Base-by-base conservation (phyloP, 2,113 vertebrate genomes). In the Atlantisia rogersi region DNA sequence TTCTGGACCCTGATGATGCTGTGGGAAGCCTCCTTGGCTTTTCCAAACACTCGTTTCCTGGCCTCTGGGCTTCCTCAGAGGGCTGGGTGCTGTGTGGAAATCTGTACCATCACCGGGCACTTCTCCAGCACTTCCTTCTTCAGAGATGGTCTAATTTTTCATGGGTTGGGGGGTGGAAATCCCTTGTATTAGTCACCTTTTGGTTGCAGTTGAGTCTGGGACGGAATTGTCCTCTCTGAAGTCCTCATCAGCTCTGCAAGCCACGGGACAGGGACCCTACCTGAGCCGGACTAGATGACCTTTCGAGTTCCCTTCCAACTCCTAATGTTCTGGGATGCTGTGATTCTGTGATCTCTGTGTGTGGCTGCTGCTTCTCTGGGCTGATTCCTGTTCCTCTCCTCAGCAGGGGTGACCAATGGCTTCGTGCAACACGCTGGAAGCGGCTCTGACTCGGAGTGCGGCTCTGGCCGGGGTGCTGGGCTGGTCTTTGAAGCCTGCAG, bases 401-500 rank as follows among this genome's bases (percentile, higher is more conserved):
- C 6, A 17, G 89, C 98, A 99, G 99, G 98, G 40, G 98, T 99
- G 83, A 99, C 98, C 55, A 99, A 99, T 9, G 99, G 99, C 95
- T 99, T 99, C 92, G 94, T 88, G 22, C 98, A 98, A 82, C 98
- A 98, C 44, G 65, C 94, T 21, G 99, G 99, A 73, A 97, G 97
- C 5, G 96, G 98, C 78, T 99, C 98, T 15, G 99, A 99, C 94
- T 98, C 98, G 0, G 99, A 99, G 69, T 97, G 97, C 94, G 98
- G 98, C 95, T 96, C 98, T 74, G 98, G 98, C 70, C 98, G 97
- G 63, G 94, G 97, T 18, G 53, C 81, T 63, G 96, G 97, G 63
- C 92, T 97, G 59, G 95, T 97, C 20, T 97, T 99, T 58, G 98
- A 98, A 95, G 98, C 98, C 95, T 98, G 98, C 98, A 98, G 98